Evolutionary conservation across 2,113 vertebrate genomes (phyloP).

Genomic region (Mastomys coucha): DNA sequence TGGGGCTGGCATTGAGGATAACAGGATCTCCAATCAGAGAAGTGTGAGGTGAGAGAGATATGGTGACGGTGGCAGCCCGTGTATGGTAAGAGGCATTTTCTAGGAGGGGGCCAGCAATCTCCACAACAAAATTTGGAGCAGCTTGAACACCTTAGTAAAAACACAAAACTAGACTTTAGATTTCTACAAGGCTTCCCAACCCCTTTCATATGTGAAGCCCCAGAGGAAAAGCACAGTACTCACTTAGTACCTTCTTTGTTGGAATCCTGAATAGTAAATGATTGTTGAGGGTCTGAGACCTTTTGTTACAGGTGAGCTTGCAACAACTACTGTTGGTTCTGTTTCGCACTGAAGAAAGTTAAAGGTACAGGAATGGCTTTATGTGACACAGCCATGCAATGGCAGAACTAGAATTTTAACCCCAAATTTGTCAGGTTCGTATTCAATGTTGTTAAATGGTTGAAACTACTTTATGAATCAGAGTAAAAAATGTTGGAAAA

Average conservation of each 20-base stretch:
- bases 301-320: background rate
- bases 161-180: conserved; percentile 27
- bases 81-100: conserved; percentile 75
- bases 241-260: background rate
- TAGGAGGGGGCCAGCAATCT: conserved; percentile 51
- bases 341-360: background rate
- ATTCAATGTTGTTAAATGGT: background rate
- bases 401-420: background rate
- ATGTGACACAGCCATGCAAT: background rate
- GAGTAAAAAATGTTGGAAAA: background rate
- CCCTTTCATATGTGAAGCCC: background rate
- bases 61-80: conserved; percentile 17
- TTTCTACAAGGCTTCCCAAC: background rate
- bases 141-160: conserved; percentile 66
- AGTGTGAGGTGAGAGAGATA: conserved; percentile 17
- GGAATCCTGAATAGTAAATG: background rate
- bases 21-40: conserved; percentile 71
- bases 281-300: background rate
- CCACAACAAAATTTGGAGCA: conserved; percentile 52
- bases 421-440: background rate
- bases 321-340: background rate
- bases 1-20: conserved; percentile 74
- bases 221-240: background rate
- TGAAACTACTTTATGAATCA: background rate
- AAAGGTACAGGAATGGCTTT: background rate